Percentiles rank a stretch among this genome's conserved stretches.
These are phyloP conservation scores for Myanophis thanlyinensis DNA, from an alignment of 2,113 vertebrate genomes.

Conservation along the genomic window DNA sequence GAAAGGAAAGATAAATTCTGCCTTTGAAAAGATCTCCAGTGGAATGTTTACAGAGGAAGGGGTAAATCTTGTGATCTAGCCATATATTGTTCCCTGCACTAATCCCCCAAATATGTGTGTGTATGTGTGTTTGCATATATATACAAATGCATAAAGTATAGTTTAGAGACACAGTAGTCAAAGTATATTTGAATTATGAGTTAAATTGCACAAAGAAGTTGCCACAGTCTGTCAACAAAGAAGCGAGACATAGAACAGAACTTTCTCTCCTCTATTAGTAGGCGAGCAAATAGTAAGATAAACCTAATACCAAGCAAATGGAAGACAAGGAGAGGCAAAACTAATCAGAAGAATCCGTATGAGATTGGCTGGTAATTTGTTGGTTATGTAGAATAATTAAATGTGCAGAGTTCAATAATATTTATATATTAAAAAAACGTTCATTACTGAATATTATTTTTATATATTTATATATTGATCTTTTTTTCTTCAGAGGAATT, in stretches of 20 bases:
- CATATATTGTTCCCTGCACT: background rate
- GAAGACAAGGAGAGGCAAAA: background rate
- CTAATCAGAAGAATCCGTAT: background rate
- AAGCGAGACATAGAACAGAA: background rate
- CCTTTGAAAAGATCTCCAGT: background rate
- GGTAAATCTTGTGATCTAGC: background rate
- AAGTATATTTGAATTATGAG: background rate
- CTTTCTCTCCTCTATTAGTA: background rate
- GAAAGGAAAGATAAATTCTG: background rate
- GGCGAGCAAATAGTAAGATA: background rate
- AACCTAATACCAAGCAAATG: background rate
- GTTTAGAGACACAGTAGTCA: background rate
- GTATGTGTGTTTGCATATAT: background rate
- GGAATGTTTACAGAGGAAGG: background rate
- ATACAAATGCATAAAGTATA: background rate
- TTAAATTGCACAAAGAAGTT: background rate
- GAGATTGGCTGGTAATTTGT: background rate
- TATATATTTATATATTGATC: background rate
- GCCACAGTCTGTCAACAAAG: background rate
- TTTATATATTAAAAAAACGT: background rate
- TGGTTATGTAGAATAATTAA: background rate
- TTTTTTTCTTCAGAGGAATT: background rate
- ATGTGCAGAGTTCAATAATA: background rate
- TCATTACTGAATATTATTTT: too few relatives aligned
- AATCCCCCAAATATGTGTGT: background rate